Percentiles rank a stretch among this genome's conserved stretches.
These are phyloP conservation scores for Drosophila bifasciata DNA, from an alignment of 1,140 invertebrate genomes.

Conservation along the genomic window DNA sequence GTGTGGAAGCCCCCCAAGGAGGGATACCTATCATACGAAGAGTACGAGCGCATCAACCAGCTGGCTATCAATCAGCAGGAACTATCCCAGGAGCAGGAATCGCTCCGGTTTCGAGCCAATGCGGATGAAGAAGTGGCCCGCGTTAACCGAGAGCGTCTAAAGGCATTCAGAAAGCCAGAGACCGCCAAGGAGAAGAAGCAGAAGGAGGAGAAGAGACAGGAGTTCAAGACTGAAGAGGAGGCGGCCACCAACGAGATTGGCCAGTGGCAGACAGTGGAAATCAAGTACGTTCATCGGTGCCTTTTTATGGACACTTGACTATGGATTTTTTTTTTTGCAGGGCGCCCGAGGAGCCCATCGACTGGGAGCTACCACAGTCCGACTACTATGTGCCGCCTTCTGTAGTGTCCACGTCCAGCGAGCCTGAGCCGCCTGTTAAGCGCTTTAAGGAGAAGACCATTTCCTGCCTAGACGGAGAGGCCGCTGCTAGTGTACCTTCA, in stretches of 20 bases:
- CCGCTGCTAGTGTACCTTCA: conserved; percentile 72
- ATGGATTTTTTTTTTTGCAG: conserved; percentile 25
- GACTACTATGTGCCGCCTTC: conserved; percentile 71
- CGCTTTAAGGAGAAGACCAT: conserved; percentile 89
- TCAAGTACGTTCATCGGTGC: conserved; percentile 81
- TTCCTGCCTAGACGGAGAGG: conserved; percentile 84
- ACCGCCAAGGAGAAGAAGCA: conserved; percentile 76
- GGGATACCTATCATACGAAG: conserved; percentile 87
- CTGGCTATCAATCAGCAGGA: conserved; percentile 85
- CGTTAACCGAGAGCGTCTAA: conserved; percentile 84
- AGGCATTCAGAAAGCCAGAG: conserved; percentile 50
- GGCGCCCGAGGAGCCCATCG: conserved; percentile 82
- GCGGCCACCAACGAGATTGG: conserved; percentile 87
- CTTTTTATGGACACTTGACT: background rate
- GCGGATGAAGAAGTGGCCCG: conserved; percentile 82
- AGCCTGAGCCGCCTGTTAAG: conserved; percentile 84
- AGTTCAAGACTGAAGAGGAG: conserved; percentile 84
- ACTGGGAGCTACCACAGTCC: conserved; percentile 86
- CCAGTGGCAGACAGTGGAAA: conserved; percentile 86
- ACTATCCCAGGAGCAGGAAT: conserved; percentile 75
- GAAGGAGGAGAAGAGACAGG: conserved; percentile 84
- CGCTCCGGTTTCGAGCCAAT: conserved; percentile 67
- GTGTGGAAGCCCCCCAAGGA: conserved; percentile 88
- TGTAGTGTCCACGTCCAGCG: conserved; percentile 64
- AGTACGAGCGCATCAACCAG: conserved; percentile 87